Evolutionary conservation across 64 coral and sea anemone species (phyloP).

Genomic region (Stylophora pistillata): DNA sequence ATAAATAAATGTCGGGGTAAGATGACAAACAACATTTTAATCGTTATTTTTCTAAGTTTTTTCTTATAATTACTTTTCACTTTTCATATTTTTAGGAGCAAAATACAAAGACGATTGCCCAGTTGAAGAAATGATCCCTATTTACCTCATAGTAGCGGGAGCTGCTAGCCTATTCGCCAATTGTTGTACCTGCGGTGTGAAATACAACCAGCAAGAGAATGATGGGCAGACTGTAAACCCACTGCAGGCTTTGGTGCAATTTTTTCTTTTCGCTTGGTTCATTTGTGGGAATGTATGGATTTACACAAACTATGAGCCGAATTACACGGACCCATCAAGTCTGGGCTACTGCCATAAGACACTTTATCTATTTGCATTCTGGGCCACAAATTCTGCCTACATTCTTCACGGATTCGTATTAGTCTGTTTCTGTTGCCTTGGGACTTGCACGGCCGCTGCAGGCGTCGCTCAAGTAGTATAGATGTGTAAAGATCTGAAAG

Average conservation of each 20-base stretch:
- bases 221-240: conserved; percentile 6
- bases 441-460: conserved; percentile 32
- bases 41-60: background rate
- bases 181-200: background rate
- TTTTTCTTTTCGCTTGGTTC: conserved; percentile 53
- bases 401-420: background rate
- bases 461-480: too few relatives aligned
- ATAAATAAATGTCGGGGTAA: too few relatives aligned
- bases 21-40: too few relatives aligned
- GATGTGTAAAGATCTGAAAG: too few relatives aligned
- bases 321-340: conserved; percentile 36
- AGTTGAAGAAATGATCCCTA: conserved; percentile 41
- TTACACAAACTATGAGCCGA: conserved; percentile 44
- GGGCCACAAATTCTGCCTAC: background rate
- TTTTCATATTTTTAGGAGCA: conserved; percentile 18
- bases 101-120: conserved; percentile 42
- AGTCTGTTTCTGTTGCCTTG: background rate
- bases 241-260: background rate
- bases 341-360: conserved; percentile 30
- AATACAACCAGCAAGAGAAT: background rate
- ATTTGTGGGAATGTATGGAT: conserved; percentile 54
- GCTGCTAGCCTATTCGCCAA: conserved; percentile 1
- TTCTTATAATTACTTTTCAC: background rate
- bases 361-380: conserved; percentile 61
- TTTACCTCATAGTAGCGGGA: conserved; percentile 58